Base-by-base conservation (phyloP, 2,113 vertebrate species). In the Merops nubicus region DNA sequence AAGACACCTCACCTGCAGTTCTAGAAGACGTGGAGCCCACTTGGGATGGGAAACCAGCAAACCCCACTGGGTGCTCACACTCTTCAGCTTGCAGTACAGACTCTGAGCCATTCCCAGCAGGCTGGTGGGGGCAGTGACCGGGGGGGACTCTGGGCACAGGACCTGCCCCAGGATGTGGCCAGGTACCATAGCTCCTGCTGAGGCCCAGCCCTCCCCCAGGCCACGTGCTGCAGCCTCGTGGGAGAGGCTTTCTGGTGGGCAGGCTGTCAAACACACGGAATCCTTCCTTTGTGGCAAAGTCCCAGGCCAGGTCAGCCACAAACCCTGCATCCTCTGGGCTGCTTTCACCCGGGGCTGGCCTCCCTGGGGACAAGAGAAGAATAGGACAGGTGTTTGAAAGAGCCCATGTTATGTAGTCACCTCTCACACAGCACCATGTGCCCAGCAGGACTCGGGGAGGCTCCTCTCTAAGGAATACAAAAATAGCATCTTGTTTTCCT, bases 281-380 rank as follows among this genome's bases (percentile, higher is more conserved):
- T n/a, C 98, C 98, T 97, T 99, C 98, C 70, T 98, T 99, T n/a
- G 94, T 47, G 11, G 99, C 98, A 34, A 99, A 99, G 33, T 98
- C 98, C 99, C 99, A 99, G 2, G 98, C 98, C 91, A 98, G 91
- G 26, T 98, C 86, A 1, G 98, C 97, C 85, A 98, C 96, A 3
- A 96, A 91, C 59, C 98, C 98, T 6, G 82, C 34, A 10, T 98
- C 91, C 68, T 97, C 86, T 0, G 68, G 94, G 64, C 72, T 90
- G 29, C 80, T 95, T 56, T 80, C 84, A 4, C 96, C 91, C 12
- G 80, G 77, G 5, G 68, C 82, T 13, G 97, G 97, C 77, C 94
- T 98, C 45, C 96, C 98, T 99, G 73, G 63, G 40, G 75, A 76
- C 12, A 43, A 89, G 85, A 85, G 43, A 75, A 33, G 29, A 33